Evolutionary conservation across 2,888 invertebrate species (phyloP).

Genomic region (Folsomia manolachei): DNA sequence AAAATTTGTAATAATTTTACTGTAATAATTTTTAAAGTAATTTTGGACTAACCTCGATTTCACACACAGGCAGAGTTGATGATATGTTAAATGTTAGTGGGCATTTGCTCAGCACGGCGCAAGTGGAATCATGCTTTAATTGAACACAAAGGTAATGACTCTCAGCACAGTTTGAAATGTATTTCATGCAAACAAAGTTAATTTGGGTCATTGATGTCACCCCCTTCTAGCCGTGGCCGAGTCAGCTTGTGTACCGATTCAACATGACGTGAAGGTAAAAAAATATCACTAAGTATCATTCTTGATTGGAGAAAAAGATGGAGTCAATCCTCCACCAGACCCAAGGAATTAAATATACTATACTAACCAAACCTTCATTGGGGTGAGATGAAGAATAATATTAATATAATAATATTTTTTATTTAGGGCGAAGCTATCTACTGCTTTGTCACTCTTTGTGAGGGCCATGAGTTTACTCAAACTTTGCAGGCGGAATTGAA

Average conservation of each 20-base stretch:
- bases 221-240: constrained; percentile 78
- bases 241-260: constrained; percentile 92
- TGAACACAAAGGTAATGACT: constrained; percentile 45
- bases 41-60: too few relatives aligned
- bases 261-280: constrained; percentile 90
- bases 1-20: constrained; percentile 61
- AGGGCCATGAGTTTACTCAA: constrained; percentile 68
- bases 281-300: too few relatives aligned
- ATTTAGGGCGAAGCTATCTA: constrained; percentile 97
- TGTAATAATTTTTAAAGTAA: too few relatives aligned
- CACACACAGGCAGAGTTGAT: constrained; percentile 90
- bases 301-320: too few relatives aligned
- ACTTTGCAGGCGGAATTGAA: constrained; percentile 70
- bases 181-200: background rate
- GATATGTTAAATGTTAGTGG: constrained; percentile 99
- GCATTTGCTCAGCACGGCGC: constrained; percentile 94
- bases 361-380: too few relatives aligned
- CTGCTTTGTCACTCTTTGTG: constrained; percentile 91
- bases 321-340: too few relatives aligned
- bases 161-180: background rate
- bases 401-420: too few relatives aligned
- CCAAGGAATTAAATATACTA: too few relatives aligned
- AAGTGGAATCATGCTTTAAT: constrained; percentile 62
- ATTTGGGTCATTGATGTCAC: constrained; percentile 10
- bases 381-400: too few relatives aligned